phyloP scores from a whole-genome alignment of 2,888 invertebrate genomes.

The Gymnocheta viridis region DNA sequence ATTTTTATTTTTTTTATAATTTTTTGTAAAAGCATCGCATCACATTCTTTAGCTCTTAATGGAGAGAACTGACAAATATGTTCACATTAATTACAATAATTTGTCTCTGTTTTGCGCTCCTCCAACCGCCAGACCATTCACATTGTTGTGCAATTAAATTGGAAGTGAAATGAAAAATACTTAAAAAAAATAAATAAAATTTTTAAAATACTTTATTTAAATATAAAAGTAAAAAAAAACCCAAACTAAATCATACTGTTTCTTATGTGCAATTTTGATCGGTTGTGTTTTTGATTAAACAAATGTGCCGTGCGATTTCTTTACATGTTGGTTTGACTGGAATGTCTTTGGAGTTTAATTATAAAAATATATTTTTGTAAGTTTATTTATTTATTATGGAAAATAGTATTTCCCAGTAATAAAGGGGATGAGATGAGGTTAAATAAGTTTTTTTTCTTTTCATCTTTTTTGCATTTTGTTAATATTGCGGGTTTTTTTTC shows the following conservation, averaged over 20 bases:
- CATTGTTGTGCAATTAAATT: conserved; percentile 45
- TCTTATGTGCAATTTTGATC: not conserved
- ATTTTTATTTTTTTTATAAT: not conserved
- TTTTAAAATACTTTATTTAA: conserved; percentile 47
- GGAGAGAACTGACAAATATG: conserved; percentile 41
- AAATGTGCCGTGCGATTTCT: conserved; percentile 6
- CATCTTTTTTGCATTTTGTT: not conserved
- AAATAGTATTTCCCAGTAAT: conserved; percentile 45
- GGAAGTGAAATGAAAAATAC: conserved; percentile 43
- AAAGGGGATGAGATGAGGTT: conserved; percentile 41
- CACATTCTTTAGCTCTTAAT: conserved; percentile 43
- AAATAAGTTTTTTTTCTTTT: conserved; percentile 12
- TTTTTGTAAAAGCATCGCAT: conserved; percentile 20
- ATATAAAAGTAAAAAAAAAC: conserved; percentile 10
- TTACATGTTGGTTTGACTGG: not conserved
- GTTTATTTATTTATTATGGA: conserved; percentile 50
- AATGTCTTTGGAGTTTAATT: conserved; percentile 16
- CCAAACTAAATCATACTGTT: not conserved
- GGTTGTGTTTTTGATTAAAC: not conserved
- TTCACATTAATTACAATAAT: conserved; percentile 51
- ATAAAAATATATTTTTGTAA: conserved; percentile 41
- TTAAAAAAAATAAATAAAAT: conserved; percentile 38
- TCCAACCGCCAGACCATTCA: not conserved
- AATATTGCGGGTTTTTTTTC: not conserved
- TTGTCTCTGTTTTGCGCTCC: conserved; percentile 29